phyloP scores from a whole-genome alignment of 2,797 vertebrate genomes.

The Lepus oiostolus region DNA sequence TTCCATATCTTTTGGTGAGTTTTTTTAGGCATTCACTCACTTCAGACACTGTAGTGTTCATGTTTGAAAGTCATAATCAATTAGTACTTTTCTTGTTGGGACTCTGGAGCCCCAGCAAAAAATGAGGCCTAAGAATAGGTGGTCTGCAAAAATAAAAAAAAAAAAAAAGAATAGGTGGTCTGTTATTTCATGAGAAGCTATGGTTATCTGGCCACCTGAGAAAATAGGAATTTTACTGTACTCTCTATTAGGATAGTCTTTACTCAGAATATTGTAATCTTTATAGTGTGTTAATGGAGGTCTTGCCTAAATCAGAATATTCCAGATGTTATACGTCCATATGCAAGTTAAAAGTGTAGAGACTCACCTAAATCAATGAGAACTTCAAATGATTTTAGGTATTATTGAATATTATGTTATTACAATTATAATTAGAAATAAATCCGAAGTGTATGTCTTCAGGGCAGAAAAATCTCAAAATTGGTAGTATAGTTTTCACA shows the following conservation, averaged over 20 bases:
- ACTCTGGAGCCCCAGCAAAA: conserved; percentile 32
- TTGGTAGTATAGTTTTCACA: background rate
- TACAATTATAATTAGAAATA: background rate
- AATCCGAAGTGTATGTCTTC: fast-evolving
- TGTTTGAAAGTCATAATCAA: background rate
- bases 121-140: background rate
- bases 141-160: too few relatives aligned
- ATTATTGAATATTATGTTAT: background rate
- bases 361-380: background rate
- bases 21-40: background rate
- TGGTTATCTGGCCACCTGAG: background rate
- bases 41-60: background rate
- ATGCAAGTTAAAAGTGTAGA: conserved; percentile 23
- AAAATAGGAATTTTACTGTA: background rate
- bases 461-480: background rate
- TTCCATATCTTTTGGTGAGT: background rate
- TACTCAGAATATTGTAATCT: background rate
- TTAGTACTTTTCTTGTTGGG: background rate
- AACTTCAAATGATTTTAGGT: background rate
- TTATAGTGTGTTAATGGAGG: background rate
- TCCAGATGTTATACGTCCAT: background rate
- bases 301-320: background rate
- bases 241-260: background rate
- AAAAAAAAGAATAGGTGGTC: background rate
- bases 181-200: background rate